Conservation (phyloP, 2,888 invertebrate genomes). For the Drosophila neutralis region DNA sequence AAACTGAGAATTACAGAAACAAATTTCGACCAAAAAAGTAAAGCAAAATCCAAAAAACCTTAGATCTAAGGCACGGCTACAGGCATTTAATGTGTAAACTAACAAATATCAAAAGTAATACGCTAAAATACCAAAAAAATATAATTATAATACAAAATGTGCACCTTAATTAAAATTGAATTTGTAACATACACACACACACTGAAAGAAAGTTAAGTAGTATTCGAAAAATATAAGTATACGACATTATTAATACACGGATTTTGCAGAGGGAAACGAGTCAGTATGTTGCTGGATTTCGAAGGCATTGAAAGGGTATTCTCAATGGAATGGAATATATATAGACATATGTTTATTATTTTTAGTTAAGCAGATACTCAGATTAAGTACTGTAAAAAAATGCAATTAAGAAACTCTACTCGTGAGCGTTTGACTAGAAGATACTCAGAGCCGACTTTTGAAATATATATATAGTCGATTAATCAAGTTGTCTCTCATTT, state of each 20-base stretch:
- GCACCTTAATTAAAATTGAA: constrained; percentile 25
- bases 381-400: neutral
- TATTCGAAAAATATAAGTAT: constrained; percentile 8
- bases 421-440: neutral
- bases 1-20: constrained; percentile 11
- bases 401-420: too few species aligned
- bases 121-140: constrained; percentile 9
- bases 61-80: constrained; percentile 32
- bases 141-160: neutral
- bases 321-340: neutral
- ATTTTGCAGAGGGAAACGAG: too few species aligned
- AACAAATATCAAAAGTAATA: constrained; percentile 11
- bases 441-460: neutral
- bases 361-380: neutral
- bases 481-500: neutral
- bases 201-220: neutral
- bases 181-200: constrained; percentile 22
- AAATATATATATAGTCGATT: neutral
- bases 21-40: constrained; percentile 66
- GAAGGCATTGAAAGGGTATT: neutral
- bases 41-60: constrained; percentile 32
- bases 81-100: constrained; percentile 40
- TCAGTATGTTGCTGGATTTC: neutral
- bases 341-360: too few species aligned
- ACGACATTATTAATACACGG: constrained; percentile 10